Base-by-base conservation (phyloP, 2,113 vertebrate genomes). In the Struthidea cinerea region DNA sequence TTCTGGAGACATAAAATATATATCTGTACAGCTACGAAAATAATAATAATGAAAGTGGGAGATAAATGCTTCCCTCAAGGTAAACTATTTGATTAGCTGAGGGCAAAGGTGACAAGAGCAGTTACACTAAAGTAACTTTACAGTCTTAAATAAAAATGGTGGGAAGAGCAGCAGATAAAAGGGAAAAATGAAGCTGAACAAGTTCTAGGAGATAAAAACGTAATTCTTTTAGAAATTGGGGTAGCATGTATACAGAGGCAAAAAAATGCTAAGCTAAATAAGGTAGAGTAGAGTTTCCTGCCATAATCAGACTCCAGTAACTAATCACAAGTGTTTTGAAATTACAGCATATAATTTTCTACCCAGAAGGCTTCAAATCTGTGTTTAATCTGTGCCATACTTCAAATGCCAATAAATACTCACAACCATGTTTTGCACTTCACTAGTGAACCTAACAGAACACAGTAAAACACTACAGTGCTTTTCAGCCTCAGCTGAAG, bases 11-110 rank as follows among this genome's bases (percentile, higher is more conserved):
- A 99, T 98, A 98, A 99, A 98, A 99, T 99, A 98, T 99, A 98
- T 99, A 98, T 98, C 98, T 99, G 99, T 99, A 99, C 98, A 98
- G 98, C 98, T 98, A 98, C 97, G 96, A 98, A 98, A 98, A 98
- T 98, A 98, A 98, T 98, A 98, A 99, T 98, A 98, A 99, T 98
- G 98, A 97, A 98, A 98, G 97, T 98, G 93, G 96, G 98, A 98
- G 98, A 99, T 98, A 99, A 99, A 99, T 99, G 98, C 97, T 98
- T 98, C 98, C 99, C 99, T 99, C 98, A 98, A 99, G 99, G 98
- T 99, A 99, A 99, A 99, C 98, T 98, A 98, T 99, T 99, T 99
- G 99, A 99, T 99, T 99, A 99, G 99, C 98, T 96, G 90, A 98
- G 99, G 99, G 98, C 98, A 98, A 98, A 99, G 99, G 99, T 99